These are phyloP conservation scores for Buphagus erythrorhynchus DNA, from an alignment of 2,797 vertebrate species.

Conservation along the genomic window DNA sequence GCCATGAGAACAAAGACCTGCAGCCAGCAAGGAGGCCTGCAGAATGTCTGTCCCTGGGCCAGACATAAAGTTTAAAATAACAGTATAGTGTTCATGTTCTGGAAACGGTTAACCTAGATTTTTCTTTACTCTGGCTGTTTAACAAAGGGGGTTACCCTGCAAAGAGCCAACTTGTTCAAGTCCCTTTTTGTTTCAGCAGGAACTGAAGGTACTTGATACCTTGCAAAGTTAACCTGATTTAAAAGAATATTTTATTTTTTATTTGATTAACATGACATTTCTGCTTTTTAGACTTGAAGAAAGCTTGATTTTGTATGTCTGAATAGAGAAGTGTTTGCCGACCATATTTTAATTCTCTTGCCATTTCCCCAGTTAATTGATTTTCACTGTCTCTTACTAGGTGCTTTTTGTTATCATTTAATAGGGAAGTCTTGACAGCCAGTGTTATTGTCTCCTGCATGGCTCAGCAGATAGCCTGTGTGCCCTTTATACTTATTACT, in stretches of 20 bases:
- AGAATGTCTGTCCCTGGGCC: background rate
- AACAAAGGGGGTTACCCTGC: background rate
- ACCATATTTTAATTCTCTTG: background rate
- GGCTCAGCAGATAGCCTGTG: slow-evolving; percentile 15
- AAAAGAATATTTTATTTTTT: background rate
- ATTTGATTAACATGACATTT: background rate
- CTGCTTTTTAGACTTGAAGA: background rate
- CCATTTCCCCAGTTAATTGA: background rate
- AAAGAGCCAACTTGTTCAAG: background rate
- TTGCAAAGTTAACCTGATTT: background rate
- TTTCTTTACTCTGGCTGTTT: background rate
- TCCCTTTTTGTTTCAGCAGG: background rate
- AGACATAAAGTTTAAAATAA: background rate
- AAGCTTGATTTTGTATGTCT: background rate
- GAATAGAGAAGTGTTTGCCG: background rate
- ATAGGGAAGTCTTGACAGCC: background rate
- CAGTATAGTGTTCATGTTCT: background rate
- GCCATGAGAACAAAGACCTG: background rate
- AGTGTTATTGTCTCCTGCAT: background rate
- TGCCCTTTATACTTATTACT: background rate
- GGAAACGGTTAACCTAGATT: background rate
- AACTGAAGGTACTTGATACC: background rate
- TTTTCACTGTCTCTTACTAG: background rate
- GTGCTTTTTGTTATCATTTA: slow-evolving; percentile 26
- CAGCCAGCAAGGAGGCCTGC: background rate